Evolutionary conservation across 2,797 vertebrate species (phyloP).

Genomic region (Varecia variegata): DNA sequence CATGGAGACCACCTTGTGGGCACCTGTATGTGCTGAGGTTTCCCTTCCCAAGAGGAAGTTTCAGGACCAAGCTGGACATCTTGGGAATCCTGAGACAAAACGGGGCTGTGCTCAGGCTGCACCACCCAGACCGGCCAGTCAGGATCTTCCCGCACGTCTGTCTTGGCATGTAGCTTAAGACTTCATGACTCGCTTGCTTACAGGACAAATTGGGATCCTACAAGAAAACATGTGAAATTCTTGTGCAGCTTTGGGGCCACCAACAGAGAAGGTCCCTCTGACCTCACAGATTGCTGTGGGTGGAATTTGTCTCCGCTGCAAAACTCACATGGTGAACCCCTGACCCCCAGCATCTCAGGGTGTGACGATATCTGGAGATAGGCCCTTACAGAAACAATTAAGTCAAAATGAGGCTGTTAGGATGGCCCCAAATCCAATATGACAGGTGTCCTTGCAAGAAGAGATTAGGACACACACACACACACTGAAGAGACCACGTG

Average conservation of each 20-base stretch:
- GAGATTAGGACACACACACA: neutral
- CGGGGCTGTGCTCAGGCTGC: rapidly evolving
- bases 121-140: rapidly evolving
- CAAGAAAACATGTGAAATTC: neutral
- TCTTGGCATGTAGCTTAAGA: no score
- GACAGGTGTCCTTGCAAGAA: neutral
- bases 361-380: rapidly evolving
- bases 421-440: neutral
- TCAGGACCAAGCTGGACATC: neutral
- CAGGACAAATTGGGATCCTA: no score
- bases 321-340: neutral
- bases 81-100: neutral
- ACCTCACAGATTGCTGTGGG: neutral
- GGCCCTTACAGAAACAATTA: neutral
- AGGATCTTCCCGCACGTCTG: no score
- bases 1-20: rapidly evolving
- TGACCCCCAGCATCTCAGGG: neutral
- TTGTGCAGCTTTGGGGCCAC: no score
- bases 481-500: no score
- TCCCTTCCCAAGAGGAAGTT: neutral
- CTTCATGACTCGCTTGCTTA: neutral
- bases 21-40: neutral
- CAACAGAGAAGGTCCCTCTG: neutral
- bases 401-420: neutral
- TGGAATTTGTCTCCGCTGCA: neutral